Conservation (phyloP, 2,113 vertebrate species). For the Actenoides hombroni region DNA sequence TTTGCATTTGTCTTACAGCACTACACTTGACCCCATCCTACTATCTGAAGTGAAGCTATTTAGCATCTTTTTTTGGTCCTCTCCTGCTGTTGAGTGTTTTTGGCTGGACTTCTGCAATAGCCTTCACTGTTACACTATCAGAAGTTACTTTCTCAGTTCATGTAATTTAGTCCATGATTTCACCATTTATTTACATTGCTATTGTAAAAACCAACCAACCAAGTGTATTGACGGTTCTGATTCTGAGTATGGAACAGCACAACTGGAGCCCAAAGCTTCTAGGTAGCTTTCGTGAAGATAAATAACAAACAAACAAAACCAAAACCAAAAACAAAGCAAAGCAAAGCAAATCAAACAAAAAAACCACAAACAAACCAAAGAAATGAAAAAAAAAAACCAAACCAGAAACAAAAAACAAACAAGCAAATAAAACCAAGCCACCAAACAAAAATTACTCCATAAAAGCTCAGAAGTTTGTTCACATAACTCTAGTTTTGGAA, state of each 20-base stretch:
- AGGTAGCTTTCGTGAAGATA: background rate
- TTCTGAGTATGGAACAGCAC: background rate
- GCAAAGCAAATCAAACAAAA: background rate
- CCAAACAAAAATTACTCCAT: background rate
- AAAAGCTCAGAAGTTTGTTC: background rate
- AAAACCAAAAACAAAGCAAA: background rate
- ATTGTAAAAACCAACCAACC: background rate
- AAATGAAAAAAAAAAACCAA: background rate
- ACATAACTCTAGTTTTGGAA: background rate
- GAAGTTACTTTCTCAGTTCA: background rate
- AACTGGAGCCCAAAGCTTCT: fast-evolving
- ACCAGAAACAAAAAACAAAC: background rate
- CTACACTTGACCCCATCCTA: background rate
- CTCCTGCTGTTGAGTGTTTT: background rate
- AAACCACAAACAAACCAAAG: too few relatives aligned
- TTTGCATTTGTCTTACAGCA: background rate
- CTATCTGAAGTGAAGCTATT: background rate
- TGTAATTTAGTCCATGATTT: background rate
- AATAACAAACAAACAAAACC: background rate
- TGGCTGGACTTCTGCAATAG: background rate
- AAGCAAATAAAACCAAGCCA: background rate
- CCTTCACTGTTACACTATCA: background rate
- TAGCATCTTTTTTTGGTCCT: background rate
- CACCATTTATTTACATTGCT: background rate
- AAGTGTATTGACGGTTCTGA: background rate